Base-by-base conservation (phyloP, 2,113 vertebrate species). In the Bujurquina vittata region DNA sequence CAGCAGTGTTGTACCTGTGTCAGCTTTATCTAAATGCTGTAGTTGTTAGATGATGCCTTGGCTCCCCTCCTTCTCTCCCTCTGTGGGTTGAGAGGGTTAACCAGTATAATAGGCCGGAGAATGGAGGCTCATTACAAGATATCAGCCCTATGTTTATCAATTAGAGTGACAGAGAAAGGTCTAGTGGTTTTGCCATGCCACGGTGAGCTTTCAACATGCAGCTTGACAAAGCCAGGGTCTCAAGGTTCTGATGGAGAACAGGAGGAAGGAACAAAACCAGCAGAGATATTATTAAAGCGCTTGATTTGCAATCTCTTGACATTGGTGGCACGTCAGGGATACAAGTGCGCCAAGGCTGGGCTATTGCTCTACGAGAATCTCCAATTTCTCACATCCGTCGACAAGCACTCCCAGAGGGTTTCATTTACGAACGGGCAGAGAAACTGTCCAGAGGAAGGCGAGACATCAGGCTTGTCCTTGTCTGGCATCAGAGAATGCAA, bases 261-360 rank as follows among this genome's bases (percentile, higher is more conserved):
- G 74, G 75, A 77, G 74, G 72, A 81, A 81, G 79, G 84, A 92
- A 88, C 46, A 76, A 87, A 89, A 92, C 80, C 83, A 83, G 90
- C 63, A 63, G 83, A 85, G 89, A 88, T 92, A 84, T 93, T 94
- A 94, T 95, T 93, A 95, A 95, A 94, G 87, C 49, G 33, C 85
- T 93, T 92, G 89, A 95, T 95, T 94, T 94, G 91, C 90, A 93
- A 91, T 93, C 86, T 92, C 89, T 81, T 94, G 92, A 94, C 93
- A 92, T 26, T 65, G 91, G 89, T 89, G 91, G 90, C 92, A 92
- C 89, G 81, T 88, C 80, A 76, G 89, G 80, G 87, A 82, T 87
- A 43, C 86, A 60, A 80, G 26, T 80, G 78, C 87, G 69, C 83
- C 59, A 20, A 84, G 87, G 86, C 88, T 60, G 65, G 80, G 82